Evolutionary conservation across 2,113 vertebrate genomes (phyloP).

Genomic region (Marcusenius ussheri): DNA sequence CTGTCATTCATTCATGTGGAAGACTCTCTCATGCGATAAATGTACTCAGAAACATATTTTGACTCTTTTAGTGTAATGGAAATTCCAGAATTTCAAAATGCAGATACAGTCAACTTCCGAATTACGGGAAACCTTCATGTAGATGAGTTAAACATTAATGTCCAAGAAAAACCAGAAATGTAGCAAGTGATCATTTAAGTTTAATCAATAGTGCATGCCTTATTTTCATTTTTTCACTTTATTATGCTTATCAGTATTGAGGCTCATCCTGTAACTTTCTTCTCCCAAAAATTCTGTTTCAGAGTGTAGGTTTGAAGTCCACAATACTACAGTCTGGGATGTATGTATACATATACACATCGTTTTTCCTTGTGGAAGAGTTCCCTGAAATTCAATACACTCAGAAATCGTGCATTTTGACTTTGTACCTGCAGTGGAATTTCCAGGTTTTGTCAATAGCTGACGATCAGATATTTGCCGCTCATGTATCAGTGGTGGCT

Average conservation of each 20-base stretch:
- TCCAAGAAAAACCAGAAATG: background rate
- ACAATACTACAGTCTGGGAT: too few species aligned
- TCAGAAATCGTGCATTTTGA: background rate
- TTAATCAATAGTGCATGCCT: too few species aligned
- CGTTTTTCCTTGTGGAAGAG: too few species aligned
- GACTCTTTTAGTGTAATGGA: background rate
- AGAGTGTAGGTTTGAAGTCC: too few species aligned
- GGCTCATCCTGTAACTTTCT: too few species aligned
- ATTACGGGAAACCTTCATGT: background rate
- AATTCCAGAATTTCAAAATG: background rate
- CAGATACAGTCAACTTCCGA: background rate
- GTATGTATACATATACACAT: too few species aligned
- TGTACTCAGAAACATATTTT: background rate
- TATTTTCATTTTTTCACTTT: too few species aligned
- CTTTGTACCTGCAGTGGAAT: background rate
- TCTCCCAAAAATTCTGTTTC: too few species aligned
- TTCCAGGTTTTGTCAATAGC: background rate
- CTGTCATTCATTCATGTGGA: background rate
- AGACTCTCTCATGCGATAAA: background rate
- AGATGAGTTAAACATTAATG: background rate
- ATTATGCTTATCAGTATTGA: too few species aligned
- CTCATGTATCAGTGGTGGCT: background rate
- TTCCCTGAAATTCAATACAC: background rate
- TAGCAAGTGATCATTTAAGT: background rate
- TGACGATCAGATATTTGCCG: background rate